Base-by-base conservation (phyloP, 1,140 invertebrate genomes). In the Latrodectus geometricus region DNA sequence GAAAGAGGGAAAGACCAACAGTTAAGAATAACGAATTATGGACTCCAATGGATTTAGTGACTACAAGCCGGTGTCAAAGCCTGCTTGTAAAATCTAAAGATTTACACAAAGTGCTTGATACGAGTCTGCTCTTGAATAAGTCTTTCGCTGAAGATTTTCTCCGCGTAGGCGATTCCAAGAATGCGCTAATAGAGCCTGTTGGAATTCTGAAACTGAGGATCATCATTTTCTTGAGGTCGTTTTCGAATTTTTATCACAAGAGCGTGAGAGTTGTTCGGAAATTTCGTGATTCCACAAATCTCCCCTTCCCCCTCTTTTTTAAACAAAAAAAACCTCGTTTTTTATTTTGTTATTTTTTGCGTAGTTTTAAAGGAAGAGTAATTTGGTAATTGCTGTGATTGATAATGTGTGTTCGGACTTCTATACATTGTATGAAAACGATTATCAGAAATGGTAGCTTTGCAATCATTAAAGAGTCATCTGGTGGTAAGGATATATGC, bases 71-170 rank as follows among this genome's bases (percentile, higher is more conserved):
- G 74, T 76, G 74, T 76, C 74, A 76, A 8, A 54, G 8, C 20
- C 48, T 14, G 23, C 70, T 73, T 73, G 48, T 73, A 73, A 15
- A 54, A 21, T 76, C 49, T 20, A 17, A 76, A 76, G 74, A 76
- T 76, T 21, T 76, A 76, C 74, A 54, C 74, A 21, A 21, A 76
- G 12, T 76, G 50, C 56, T 52, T 21, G 49, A 20, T 54, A 61
- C 17, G 12, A 52, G 35, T 8, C 48, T 48, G 70, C 52, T 20
- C 74, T 76, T 61, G 49, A 56, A 76, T 61, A n/a, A 20, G 50
- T 76, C 52, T 54, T 76, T 20, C 12, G 9, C 35, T 48, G 23
- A 48, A n/a, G 12, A 70, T 17, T 14, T 35, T 2, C n/a, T n/a
- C n/a, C 17, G 74, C 52, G 74, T 76, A 21, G 74, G 74, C 74